These are phyloP conservation scores for Hemistola chrysoprasaria DNA, from an alignment of 2,888 invertebrate species.

Conservation along the genomic window DNA sequence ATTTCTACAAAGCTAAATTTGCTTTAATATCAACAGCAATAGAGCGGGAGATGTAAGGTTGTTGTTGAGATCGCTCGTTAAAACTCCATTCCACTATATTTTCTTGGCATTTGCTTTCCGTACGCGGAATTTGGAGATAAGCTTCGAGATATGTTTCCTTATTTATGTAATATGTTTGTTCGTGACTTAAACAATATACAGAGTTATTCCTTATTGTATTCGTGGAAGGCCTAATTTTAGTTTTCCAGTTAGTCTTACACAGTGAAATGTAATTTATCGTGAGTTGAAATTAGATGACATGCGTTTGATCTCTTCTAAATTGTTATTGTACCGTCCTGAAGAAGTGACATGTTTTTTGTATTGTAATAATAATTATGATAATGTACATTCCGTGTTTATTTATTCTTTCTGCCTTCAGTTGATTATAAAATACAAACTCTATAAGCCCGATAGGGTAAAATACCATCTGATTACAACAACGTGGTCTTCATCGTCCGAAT, in stretches of 20 bases:
- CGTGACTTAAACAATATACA: slow-evolving; percentile 8
- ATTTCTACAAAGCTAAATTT: slow-evolving; percentile 43
- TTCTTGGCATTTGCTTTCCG: slow-evolving; percentile 26
- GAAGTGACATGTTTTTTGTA: too few species aligned
- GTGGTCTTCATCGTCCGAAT: too few species aligned
- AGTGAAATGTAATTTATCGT: too few species aligned
- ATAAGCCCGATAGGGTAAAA: too few species aligned
- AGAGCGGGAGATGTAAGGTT: slow-evolving; percentile 34
- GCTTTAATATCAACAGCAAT: slow-evolving; percentile 40
- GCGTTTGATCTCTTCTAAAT: too few species aligned
- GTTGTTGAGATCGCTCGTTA: slow-evolving; percentile 43
- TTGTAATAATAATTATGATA: too few species aligned
- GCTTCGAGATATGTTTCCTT: slow-evolving; percentile 6
- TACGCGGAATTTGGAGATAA: slow-evolving; percentile 19
- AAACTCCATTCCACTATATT: slow-evolving; percentile 38
- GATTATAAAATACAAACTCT: too few species aligned
- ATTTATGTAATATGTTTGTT: slow-evolving; percentile 6
- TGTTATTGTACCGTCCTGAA: too few species aligned
- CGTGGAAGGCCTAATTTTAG: background rate
- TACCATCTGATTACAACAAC: too few species aligned
- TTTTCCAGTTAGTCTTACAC: background rate
- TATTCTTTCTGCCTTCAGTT: too few species aligned
- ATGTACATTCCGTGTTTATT: too few species aligned
- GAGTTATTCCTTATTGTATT: slow-evolving; percentile 6
- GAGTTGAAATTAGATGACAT: too few species aligned